These are phyloP conservation scores for Ashinkailepas kermadecensis DNA, from an alignment of 2,888 invertebrate genomes.

Conservation along the genomic window DNA sequence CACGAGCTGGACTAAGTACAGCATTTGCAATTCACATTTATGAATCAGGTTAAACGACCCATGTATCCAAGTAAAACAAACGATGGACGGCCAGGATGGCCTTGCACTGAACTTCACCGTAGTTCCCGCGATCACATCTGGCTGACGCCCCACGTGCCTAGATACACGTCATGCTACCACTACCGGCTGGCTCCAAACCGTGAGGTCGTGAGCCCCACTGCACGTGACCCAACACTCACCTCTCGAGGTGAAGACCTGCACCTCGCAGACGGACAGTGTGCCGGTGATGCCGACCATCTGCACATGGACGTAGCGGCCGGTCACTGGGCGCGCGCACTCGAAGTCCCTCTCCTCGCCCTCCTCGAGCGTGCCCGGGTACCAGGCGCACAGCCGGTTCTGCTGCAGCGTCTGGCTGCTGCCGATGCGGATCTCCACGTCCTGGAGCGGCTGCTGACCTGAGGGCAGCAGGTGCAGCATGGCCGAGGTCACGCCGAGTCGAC, in stretches of 20 bases:
- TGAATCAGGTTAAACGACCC: too few relatives aligned
- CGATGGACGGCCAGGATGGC: too few relatives aligned
- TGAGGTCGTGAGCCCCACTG: too few relatives aligned
- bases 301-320: constrained; percentile 79
- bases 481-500: too few relatives aligned
- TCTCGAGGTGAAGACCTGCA: constrained; percentile 84
- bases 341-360: constrained; percentile 82
- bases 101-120: too few relatives aligned
- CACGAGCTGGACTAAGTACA: too few relatives aligned
- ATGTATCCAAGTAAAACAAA: too few relatives aligned
- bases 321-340: constrained; percentile 71
- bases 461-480: not conserved
- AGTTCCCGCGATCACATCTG: too few relatives aligned
- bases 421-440: constrained; percentile 62
- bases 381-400: constrained; percentile 81
- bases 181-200: too few relatives aligned
- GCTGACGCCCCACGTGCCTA: too few relatives aligned
- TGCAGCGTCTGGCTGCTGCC: constrained; percentile 81
- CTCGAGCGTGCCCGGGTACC: constrained; percentile 74
- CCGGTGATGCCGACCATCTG: constrained; percentile 86
- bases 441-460: constrained; percentile 73
- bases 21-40: too few relatives aligned
- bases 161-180: too few relatives aligned
- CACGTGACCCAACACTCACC: constrained; percentile 46
- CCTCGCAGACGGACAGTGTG: constrained; percentile 80